These are phyloP conservation scores for Lepidocyrtinus sp. DNA, from an alignment of 2,888 invertebrate genomes.

Conservation along the genomic window DNA sequence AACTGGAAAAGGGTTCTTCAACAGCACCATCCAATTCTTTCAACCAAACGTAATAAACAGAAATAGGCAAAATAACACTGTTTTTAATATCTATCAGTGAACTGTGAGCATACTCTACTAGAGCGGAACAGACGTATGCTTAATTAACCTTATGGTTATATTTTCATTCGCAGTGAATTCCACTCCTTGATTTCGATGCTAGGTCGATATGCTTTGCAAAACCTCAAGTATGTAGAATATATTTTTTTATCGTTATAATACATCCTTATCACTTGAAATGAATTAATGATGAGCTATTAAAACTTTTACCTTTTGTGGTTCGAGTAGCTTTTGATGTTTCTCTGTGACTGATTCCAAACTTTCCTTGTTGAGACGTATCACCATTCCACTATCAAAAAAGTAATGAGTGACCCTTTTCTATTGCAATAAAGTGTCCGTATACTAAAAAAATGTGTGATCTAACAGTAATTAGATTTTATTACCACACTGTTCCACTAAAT, in stretches of 20 bases:
- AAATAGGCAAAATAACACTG: too few relatives aligned
- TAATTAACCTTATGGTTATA: background rate
- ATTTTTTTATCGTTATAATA: too few relatives aligned
- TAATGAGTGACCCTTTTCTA: too few relatives aligned
- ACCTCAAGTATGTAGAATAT: too few relatives aligned
- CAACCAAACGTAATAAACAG: too few relatives aligned
- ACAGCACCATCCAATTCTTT: too few relatives aligned
- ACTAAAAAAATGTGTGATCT: background rate
- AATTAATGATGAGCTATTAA: constrained; percentile 13
- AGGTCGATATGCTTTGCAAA: background rate
- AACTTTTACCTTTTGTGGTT: constrained; percentile 3
- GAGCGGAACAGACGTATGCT: background rate
- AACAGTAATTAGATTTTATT: constrained; percentile 33
- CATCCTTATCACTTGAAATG: background rate
- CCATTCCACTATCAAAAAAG: too few relatives aligned
- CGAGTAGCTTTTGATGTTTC: background rate
- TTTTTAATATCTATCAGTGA: too few relatives aligned
- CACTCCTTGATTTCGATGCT: background rate
- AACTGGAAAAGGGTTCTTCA: too few relatives aligned
- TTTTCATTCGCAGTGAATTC: background rate
- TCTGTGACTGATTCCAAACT: constrained; percentile 4
- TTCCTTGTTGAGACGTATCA: too few relatives aligned
- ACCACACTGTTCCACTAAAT: constrained; percentile 9
- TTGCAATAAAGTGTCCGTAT: too few relatives aligned
- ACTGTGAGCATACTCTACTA: too few relatives aligned